Conservation (phyloP, 2,888 invertebrate species). For the Drosophila infuscata region DNA sequence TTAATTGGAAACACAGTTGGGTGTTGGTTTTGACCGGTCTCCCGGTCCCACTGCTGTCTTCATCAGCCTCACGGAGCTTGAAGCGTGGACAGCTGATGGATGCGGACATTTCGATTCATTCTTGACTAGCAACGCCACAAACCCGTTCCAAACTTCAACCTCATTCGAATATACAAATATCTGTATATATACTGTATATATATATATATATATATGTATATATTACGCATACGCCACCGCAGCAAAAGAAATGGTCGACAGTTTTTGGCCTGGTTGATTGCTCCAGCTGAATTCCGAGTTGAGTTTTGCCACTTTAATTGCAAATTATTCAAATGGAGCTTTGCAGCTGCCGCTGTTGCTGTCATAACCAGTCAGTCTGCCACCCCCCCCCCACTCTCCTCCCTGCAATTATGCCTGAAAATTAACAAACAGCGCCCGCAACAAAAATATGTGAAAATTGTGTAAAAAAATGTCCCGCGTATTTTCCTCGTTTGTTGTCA, state of each 20-base stretch:
- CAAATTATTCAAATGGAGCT: conserved; percentile 75
- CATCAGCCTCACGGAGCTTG: conserved; percentile 47
- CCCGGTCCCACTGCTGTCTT: conserved; percentile 56
- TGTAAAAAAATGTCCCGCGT: conserved; percentile 47
- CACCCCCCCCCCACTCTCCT: conserved; percentile 2
- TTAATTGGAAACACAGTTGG: conserved; percentile 80
- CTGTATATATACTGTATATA: background rate
- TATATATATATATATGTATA: conserved; percentile 26
- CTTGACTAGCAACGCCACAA: conserved; percentile 38
- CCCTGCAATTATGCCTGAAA: conserved; percentile 75
- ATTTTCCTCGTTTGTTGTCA: conserved; percentile 69
- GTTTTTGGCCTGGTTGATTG: conserved; percentile 38
- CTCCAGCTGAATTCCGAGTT: conserved; percentile 41
- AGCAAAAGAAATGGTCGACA: conserved; percentile 52
- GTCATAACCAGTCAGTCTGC: conserved; percentile 73
- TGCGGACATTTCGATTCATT: conserved; percentile 68
- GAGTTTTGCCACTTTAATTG: conserved; percentile 67
- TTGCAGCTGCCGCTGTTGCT: conserved; percentile 52
- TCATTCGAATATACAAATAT: conserved; percentile 52
- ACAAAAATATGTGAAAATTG: conserved; percentile 54
- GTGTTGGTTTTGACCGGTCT: conserved; percentile 79
- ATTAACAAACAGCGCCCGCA: conserved; percentile 73
- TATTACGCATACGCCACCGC: conserved; percentile 76
- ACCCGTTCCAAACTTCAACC: conserved; percentile 58
- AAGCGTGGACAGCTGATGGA: conserved; percentile 77